Evolutionary conservation across 2,113 vertebrate genomes (phyloP).

Genomic region (Calyptomena viridis): DNA sequence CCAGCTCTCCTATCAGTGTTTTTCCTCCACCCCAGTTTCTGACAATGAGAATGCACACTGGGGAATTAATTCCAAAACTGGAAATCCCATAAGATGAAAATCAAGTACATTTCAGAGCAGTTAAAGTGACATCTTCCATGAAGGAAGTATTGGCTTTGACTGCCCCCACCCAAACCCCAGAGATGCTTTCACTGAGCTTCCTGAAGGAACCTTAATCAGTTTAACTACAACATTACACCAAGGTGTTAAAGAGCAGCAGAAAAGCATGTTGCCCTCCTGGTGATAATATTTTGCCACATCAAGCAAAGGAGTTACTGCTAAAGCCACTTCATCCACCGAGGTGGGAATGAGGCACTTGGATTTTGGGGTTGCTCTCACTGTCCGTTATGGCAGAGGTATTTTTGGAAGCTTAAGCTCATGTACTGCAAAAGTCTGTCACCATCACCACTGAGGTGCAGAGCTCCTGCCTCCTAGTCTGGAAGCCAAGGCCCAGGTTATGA

Average conservation of each 20-base stretch:
- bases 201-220: neutral
- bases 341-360: rapidly evolving
- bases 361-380: neutral
- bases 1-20: neutral
- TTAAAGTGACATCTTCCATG: neutral
- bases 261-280: rapidly evolving
- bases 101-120: conserved; percentile 35
- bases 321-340: rapidly evolving
- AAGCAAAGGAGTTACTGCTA: rapidly evolving
- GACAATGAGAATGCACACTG: neutral
- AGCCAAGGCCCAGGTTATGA: neutral
- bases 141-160: neutral
- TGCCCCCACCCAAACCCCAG: neutral
- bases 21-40: neutral
- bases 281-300: neutral
- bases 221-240: neutral
- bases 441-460: rapidly evolving
- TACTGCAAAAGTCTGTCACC: neutral
- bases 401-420: neutral
- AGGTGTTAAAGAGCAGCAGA: neutral
- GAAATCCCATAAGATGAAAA: neutral
- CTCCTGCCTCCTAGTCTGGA: neutral
- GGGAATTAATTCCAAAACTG: neutral
- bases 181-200: neutral
- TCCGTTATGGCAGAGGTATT: rapidly evolving